Percentiles rank a stretch among this genome's conserved stretches.
Conservation (phyloP, 2,797 vertebrate species). For the Typhlichthys subterraneus region DNA sequence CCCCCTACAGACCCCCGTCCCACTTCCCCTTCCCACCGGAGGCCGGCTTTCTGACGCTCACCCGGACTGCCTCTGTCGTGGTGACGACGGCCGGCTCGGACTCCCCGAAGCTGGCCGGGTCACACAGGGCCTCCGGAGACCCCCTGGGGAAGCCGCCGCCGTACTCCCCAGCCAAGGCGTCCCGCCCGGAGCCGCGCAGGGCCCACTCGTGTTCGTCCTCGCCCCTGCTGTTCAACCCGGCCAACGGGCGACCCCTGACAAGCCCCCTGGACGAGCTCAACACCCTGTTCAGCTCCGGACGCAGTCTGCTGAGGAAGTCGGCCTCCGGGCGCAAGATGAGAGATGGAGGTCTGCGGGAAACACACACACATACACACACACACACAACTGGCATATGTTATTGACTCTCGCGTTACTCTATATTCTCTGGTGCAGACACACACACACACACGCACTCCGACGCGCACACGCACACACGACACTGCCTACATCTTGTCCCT, state of each 20-base stretch:
- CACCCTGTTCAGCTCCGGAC: constrained; percentile 92
- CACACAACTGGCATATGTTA: no score
- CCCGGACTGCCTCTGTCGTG: constrained; percentile 65
- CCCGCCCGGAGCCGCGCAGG: constrained; percentile 83
- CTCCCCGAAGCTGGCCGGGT: constrained; percentile 71
- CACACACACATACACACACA: neutral
- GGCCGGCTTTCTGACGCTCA: constrained; percentile 72
- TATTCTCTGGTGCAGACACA: no score
- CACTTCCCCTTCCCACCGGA: constrained; percentile 90
- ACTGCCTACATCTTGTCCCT: no score
- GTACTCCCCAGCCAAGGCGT: constrained; percentile 84
- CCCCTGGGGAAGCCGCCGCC: constrained; percentile 76
- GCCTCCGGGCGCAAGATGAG: constrained; percentile 89
- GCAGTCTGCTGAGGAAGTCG: constrained; percentile 89
- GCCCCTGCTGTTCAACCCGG: constrained; percentile 85
- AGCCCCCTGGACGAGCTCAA: constrained; percentile 95
- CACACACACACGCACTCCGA: neutral
- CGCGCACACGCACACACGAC: no score
- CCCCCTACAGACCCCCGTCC: constrained; percentile 81
- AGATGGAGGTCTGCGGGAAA: constrained; percentile 82
- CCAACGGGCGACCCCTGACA: constrained; percentile 84
- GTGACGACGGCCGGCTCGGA: constrained; percentile 68
- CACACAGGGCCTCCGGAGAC: constrained; percentile 67
- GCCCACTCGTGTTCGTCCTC: constrained; percentile 83
- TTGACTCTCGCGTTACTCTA: no score